phyloP scores from a whole-genome alignment of 2,113 vertebrate species.

The Carassius gibelio region DNA sequence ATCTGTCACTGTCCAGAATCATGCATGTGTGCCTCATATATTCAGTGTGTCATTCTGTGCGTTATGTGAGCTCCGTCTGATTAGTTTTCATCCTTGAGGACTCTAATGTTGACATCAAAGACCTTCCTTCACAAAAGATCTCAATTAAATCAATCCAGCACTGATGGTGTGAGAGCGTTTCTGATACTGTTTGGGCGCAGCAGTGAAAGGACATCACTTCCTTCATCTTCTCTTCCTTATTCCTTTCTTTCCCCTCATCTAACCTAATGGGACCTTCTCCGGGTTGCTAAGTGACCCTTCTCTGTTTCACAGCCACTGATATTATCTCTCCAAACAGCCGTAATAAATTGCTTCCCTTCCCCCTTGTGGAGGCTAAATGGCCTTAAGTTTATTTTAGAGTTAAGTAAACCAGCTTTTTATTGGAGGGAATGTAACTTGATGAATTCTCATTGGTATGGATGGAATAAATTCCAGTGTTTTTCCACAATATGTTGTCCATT shows the following conservation, averaged over 20 bases:
- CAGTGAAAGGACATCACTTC: slow-evolving; percentile 28
- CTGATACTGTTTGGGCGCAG: neutral
- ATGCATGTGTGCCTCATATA: neutral
- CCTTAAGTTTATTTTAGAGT: neutral
- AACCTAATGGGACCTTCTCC: slow-evolving; percentile 55
- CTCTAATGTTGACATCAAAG: slow-evolving; percentile 14
- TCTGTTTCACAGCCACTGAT: slow-evolving; percentile 70
- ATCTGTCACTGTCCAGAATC: neutral
- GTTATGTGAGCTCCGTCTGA: neutral
- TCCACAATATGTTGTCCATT: neutral
- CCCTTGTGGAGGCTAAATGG: slow-evolving; percentile 54
- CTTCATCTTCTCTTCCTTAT: slow-evolving; percentile 18
- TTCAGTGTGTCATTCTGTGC: neutral
- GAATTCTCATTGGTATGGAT: neutral
- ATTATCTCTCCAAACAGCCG: slow-evolving; percentile 61
- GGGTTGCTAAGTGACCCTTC: slow-evolving; percentile 79
- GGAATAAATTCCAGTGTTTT: neutral
- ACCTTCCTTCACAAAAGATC: slow-evolving; percentile 27
- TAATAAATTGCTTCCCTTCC: neutral
- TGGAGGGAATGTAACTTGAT: neutral
- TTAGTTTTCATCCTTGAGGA: slow-evolving; percentile 26
- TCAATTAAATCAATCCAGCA: slow-evolving; percentile 28
- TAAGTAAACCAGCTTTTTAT: slow-evolving; percentile 34
- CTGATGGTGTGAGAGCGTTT: neutral
- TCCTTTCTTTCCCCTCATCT: slow-evolving; percentile 9